These are phyloP conservation scores for Eupleurogrammus muticus DNA, from an alignment of 2,797 vertebrate genomes.

Conservation along the genomic window DNA sequence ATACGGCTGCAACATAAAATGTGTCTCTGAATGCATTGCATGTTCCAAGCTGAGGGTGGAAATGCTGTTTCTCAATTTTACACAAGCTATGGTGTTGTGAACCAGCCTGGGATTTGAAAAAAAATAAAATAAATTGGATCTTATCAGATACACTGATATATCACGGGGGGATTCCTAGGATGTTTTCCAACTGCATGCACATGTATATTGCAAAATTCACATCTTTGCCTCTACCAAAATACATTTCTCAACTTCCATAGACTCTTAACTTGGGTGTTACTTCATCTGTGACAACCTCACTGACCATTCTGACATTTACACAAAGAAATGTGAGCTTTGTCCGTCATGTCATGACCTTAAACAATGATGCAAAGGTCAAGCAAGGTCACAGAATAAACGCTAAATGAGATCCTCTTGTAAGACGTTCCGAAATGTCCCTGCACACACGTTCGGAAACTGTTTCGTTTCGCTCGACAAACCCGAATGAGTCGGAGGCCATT, in stretches of 20 bases:
- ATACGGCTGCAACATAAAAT: too few species aligned
- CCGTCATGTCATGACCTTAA: conserved; percentile 14
- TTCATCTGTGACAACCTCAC: conserved; percentile 34
- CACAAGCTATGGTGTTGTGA: background rate
- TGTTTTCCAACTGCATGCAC: conserved; percentile 14
- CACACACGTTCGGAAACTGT: conserved; percentile 20
- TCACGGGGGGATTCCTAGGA: conserved; percentile 19
- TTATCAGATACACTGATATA: conserved; percentile 21
- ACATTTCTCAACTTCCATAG: conserved; percentile 9
- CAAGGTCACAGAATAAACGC: conserved; percentile 19
- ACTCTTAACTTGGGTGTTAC: conserved; percentile 24
- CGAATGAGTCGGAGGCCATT: conserved; percentile 46
- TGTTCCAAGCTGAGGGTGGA: conserved; percentile 6
- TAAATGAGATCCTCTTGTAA: conserved; percentile 20
- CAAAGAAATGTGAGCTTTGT: conserved; percentile 30
- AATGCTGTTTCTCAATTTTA: conserved; percentile 15
- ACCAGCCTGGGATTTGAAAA: conserved; percentile 6
- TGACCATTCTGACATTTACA: conserved; percentile 25
- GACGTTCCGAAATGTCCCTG: conserved; percentile 9
- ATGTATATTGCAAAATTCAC: conserved; percentile 40
- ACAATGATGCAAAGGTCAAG: conserved; percentile 12
- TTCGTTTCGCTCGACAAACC: conserved; percentile 45
- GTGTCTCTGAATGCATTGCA: background rate
- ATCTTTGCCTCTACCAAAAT: conserved; percentile 20
- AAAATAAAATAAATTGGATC: background rate